Evolutionary conservation across 1,140 invertebrate genomes (phyloP).

Genomic region (Aphelinus certus): DNA sequence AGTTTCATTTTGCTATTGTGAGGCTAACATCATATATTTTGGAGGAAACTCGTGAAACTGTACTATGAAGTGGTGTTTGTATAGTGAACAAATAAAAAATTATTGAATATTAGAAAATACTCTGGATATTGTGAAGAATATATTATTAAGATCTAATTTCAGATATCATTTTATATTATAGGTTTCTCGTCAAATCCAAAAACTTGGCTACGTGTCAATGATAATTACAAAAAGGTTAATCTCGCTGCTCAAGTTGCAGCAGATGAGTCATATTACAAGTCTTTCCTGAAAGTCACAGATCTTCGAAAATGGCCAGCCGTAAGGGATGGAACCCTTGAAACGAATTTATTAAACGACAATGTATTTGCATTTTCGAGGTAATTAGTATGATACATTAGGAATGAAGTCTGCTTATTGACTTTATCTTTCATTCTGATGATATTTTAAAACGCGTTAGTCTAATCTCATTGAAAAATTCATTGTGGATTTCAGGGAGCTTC

Average conservation of each 20-base stretch:
- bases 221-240: slow-evolving; percentile 67
- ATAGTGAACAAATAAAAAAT: no score
- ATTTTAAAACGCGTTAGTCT: no score
- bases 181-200: slow-evolving; percentile 71
- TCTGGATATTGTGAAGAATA: no score
- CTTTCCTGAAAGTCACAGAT: slow-evolving; percentile 64
- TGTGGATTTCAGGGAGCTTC: slow-evolving; percentile 40
- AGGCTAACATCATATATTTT: no score
- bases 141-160: no score
- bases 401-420: neutral
- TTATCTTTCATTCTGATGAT: slow-evolving; percentile 34
- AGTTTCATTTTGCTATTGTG: no score
- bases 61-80: no score
- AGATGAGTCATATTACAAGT: slow-evolving; percentile 59
- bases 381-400: neutral
- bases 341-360: slow-evolving; percentile 53
- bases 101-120: no score
- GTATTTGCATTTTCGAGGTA: slow-evolving; percentile 64
- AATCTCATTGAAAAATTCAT: no score
- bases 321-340: slow-evolving; percentile 55
- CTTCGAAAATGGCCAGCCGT: slow-evolving; percentile 61
- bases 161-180: neutral
- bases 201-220: slow-evolving; percentile 76
- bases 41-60: no score
- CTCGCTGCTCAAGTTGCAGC: slow-evolving; percentile 60